phyloP scores from a whole-genome alignment of 1,140 invertebrate genomes.

The Lasioglossum baleicum region DNA sequence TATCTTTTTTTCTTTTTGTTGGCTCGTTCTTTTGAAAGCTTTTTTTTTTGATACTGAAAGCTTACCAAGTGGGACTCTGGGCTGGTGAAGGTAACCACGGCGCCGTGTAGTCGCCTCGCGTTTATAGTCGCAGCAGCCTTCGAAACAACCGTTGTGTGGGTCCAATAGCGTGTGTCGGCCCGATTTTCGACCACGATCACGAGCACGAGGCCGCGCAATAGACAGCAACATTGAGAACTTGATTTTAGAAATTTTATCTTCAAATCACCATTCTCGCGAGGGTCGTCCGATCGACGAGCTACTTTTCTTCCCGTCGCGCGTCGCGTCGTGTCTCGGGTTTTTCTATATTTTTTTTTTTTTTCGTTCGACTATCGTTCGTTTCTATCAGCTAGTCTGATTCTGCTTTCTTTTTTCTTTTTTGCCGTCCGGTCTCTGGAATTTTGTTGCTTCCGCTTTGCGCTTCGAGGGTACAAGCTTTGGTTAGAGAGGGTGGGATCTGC shows the following conservation, averaged over 20 bases:
- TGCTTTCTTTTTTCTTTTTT: no score
- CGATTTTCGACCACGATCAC: constrained; percentile 50
- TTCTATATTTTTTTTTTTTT: no score
- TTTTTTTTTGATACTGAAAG: constrained; percentile 65
- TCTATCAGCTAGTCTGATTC: no score
- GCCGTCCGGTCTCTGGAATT: no score
- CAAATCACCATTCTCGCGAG: neutral
- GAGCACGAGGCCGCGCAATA: constrained; percentile 49
- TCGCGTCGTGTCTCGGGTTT: neutral
- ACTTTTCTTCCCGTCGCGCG: neutral
- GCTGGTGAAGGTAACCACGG: constrained; percentile 86
- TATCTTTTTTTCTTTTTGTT: constrained; percentile 34
- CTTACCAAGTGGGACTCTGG: constrained; percentile 85
- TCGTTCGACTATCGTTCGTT: no score
- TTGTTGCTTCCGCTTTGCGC: no score
- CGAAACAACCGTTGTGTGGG: constrained; percentile 46
- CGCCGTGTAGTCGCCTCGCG: constrained; percentile 79
- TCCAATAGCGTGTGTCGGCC: constrained; percentile 62
- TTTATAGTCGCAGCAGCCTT: constrained; percentile 72
- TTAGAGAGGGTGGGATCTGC: no score
- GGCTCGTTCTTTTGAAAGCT: constrained; percentile 46
- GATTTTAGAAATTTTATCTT: constrained; percentile 50
- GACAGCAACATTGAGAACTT: constrained; percentile 61
- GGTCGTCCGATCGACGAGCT: no score
- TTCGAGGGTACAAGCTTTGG: no score